These are phyloP conservation scores for Myotis planiceps DNA, from an alignment of 2,797 vertebrate genomes.

Conservation along the genomic window DNA sequence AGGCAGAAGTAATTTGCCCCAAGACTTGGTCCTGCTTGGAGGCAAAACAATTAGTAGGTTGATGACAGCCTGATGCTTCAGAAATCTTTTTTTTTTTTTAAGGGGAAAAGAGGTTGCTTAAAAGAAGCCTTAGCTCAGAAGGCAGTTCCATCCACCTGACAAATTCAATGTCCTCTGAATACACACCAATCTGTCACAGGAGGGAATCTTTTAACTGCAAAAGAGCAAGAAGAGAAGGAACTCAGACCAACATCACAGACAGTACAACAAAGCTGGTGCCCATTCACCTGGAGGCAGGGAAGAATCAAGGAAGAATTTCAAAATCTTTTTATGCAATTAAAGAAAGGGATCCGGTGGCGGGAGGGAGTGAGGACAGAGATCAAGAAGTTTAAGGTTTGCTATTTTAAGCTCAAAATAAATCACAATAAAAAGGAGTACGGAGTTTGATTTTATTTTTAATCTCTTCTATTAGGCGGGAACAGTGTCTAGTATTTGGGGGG, in stretches of 20 bases:
- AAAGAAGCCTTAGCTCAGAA: constrained; percentile 71
- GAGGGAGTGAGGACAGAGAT: constrained; percentile 48
- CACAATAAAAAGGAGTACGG: constrained; percentile 61
- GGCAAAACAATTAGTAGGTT: constrained; percentile 53
- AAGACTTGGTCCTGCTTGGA: constrained; percentile 1
- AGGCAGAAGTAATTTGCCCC: constrained; percentile 27
- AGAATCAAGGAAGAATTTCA: constrained; percentile 79
- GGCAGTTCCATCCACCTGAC: constrained; percentile 30
- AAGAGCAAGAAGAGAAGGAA: constrained; percentile 57
- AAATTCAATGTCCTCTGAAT: constrained; percentile 30
- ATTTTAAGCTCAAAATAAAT: constrained; percentile 68
- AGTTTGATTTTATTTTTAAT: constrained; percentile 65
- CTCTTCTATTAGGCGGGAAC: constrained; percentile 35
- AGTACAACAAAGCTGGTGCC: constrained; percentile 26
- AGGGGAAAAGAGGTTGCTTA: not conserved
- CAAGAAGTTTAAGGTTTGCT: constrained; percentile 63
- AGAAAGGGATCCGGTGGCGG: constrained; percentile 9
- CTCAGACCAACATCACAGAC: constrained; percentile 57
- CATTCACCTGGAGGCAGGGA: constrained; percentile 42
- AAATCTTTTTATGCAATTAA: constrained; percentile 76
- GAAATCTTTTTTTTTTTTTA: constrained; percentile 24
- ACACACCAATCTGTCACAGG: constrained; percentile 71
- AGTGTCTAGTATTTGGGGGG: not conserved
- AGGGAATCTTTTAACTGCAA: constrained; percentile 60
- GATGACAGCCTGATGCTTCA: constrained; percentile 27